These are phyloP conservation scores for Linnaemya tessellans DNA, from an alignment of 2,888 invertebrate genomes.

Conservation along the genomic window DNA sequence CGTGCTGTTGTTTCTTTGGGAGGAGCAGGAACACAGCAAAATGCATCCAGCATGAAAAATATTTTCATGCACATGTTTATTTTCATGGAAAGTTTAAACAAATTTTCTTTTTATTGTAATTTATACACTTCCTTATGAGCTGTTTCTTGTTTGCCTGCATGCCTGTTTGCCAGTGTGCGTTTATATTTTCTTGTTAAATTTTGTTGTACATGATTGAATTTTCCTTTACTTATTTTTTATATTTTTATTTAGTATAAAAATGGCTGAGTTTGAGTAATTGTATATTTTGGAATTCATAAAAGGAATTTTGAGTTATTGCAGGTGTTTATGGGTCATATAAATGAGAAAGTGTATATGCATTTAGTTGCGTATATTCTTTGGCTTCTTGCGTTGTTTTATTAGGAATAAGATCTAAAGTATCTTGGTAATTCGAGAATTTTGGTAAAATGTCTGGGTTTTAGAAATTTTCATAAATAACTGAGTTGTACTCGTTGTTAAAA, in stretches of 20 bases:
- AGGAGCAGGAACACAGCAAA: conserved; percentile 24
- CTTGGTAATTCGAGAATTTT: too few species aligned
- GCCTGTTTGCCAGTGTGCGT: neutral
- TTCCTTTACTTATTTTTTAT: neutral
- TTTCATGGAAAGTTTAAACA: conserved; percentile 54
- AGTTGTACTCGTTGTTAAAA: too few species aligned
- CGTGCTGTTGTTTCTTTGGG: conserved; percentile 10
- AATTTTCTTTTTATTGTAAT: conserved; percentile 40
- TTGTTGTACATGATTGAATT: conserved; percentile 34
- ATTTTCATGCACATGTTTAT: conserved; percentile 51
- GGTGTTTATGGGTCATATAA: conserved; percentile 53
- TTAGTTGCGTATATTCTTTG: neutral
- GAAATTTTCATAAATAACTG: too few species aligned
- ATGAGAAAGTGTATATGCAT: neutral
- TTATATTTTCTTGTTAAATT: conserved; percentile 7
- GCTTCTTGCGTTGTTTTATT: neutral
- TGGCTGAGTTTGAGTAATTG: conserved; percentile 1
- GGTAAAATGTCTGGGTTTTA: too few species aligned
- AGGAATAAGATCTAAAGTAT: too few species aligned
- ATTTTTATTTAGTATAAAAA: neutral
- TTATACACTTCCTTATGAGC: conserved; percentile 59
- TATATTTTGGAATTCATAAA: conserved; percentile 16
- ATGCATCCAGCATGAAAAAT: conserved; percentile 19
- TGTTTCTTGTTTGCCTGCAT: conserved; percentile 1
- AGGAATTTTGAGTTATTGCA: conserved; percentile 67